Percentiles rank a stretch among this genome's conserved stretches.
Conservation (phyloP, 2,797 vertebrate species). For the Mycteria americana region DNA sequence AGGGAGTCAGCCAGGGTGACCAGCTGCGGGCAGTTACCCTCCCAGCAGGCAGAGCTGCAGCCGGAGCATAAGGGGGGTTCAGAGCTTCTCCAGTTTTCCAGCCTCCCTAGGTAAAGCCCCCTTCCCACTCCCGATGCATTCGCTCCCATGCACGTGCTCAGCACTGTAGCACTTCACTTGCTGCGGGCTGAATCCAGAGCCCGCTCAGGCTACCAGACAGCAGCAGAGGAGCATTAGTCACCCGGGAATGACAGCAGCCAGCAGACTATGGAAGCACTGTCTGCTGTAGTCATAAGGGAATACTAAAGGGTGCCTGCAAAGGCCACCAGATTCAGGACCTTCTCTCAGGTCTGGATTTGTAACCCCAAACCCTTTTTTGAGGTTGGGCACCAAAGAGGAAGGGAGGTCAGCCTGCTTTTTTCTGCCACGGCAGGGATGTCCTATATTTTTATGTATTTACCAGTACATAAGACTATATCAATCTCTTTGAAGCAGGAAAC, state of each 20-base stretch:
- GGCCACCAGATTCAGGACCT: neutral
- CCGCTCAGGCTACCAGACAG: neutral
- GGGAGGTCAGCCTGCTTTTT: neutral
- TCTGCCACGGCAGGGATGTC: neutral
- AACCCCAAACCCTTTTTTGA: neutral
- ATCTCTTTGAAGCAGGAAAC: neutral
- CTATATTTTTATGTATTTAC: neutral
- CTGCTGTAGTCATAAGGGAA: neutral
- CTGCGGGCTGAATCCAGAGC: neutral
- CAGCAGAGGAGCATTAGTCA: neutral
- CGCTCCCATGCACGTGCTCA: neutral
- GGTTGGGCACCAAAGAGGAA: neutral
- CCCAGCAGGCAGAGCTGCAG: neutral
- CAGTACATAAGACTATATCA: no score
- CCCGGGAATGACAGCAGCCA: neutral
- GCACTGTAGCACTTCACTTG: neutral
- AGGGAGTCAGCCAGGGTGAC: neutral
- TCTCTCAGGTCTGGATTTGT: neutral
- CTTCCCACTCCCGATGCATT: neutral
- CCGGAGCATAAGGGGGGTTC: neutral
- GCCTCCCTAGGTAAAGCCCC: neutral
- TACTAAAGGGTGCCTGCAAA: neutral
- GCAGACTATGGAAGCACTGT: neutral
- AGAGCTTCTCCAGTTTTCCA: neutral
- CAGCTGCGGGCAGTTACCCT: neutral